These are phyloP conservation scores for Aleiodes testaceus DNA, from an alignment of 2,888 invertebrate genomes.

Conservation along the genomic window DNA sequence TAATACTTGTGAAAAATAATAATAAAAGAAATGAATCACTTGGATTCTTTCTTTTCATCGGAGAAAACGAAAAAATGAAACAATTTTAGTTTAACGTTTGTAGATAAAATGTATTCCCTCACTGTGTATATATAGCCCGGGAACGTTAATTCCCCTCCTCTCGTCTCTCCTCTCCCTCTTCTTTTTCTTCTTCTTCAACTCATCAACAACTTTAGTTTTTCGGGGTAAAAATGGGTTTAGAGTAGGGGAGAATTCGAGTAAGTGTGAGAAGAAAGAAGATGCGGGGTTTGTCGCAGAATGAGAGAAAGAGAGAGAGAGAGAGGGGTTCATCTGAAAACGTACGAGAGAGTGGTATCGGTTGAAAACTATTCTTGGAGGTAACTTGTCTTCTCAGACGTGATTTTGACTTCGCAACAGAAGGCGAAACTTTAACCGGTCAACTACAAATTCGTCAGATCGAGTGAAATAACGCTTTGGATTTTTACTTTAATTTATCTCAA, in stretches of 20 bases:
- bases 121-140: slow-evolving; percentile 56
- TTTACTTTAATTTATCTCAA: neutral
- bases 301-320: slow-evolving; percentile 11
- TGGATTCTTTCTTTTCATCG: neutral
- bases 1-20: neutral
- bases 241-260: slow-evolving; percentile 43
- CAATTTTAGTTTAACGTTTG: slow-evolving; percentile 12
- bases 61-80: neutral
- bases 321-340: slow-evolving; percentile 47
- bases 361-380: slow-evolving; percentile 70
- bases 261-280: slow-evolving; percentile 56
- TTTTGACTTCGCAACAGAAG: slow-evolving; percentile 61
- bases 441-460: slow-evolving; percentile 15
- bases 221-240: slow-evolving; percentile 50
- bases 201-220: slow-evolving; percentile 31
- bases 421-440: slow-evolving; percentile 42
- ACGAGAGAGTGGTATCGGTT: slow-evolving; percentile 56
- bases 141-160: slow-evolving; percentile 52
- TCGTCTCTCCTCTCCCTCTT: slow-evolving; percentile 52
- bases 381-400: slow-evolving; percentile 62
- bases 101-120: slow-evolving; percentile 37
- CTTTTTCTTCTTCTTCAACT: slow-evolving; percentile 38
- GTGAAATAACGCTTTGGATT: neutral
- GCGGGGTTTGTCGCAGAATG: slow-evolving; percentile 50
- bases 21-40: slow-evolving; percentile 5